Conservation (phyloP, 1,140 invertebrate genomes). For the Pissodes strobi region DNA sequence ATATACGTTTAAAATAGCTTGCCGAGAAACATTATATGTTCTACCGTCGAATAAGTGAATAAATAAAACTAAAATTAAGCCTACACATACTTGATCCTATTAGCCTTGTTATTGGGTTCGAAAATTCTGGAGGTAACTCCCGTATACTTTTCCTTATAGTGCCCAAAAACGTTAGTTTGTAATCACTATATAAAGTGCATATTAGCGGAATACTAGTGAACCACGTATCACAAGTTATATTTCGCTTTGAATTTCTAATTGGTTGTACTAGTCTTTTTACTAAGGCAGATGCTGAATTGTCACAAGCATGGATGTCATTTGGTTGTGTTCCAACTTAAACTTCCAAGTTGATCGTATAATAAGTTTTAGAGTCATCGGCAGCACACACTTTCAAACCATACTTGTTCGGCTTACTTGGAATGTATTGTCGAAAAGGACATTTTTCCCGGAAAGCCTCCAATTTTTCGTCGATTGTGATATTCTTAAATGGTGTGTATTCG, state of each 20-base stretch:
- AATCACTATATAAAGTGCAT: slow-evolving; percentile 6
- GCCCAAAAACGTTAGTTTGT: slow-evolving; percentile 21
- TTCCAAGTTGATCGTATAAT: slow-evolving; percentile 34
- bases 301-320: slow-evolving; percentile 4
- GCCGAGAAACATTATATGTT: no score
- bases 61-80: no score
- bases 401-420: no score
- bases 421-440: no score
- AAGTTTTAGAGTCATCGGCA: slow-evolving; percentile 30
- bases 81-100: slow-evolving; percentile 9
- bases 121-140: slow-evolving; percentile 14
- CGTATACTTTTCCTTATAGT: slow-evolving; percentile 34
- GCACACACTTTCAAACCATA: slow-evolving; percentile 35
- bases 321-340: slow-evolving; percentile 35
- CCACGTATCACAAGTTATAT: slow-evolving; percentile 28
- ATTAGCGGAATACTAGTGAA: slow-evolving; percentile 10
- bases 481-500: not conserved
- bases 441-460: slow-evolving; percentile 31
- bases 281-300: slow-evolving; percentile 12
- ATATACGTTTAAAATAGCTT: no score
- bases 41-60: no score
- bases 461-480: no score
- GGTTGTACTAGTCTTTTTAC: slow-evolving; percentile 20
- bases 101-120: slow-evolving; percentile 1
- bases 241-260: no score